Conservation (phyloP, 1,140 invertebrate species). For the Chionoecetes opilio region DNA sequence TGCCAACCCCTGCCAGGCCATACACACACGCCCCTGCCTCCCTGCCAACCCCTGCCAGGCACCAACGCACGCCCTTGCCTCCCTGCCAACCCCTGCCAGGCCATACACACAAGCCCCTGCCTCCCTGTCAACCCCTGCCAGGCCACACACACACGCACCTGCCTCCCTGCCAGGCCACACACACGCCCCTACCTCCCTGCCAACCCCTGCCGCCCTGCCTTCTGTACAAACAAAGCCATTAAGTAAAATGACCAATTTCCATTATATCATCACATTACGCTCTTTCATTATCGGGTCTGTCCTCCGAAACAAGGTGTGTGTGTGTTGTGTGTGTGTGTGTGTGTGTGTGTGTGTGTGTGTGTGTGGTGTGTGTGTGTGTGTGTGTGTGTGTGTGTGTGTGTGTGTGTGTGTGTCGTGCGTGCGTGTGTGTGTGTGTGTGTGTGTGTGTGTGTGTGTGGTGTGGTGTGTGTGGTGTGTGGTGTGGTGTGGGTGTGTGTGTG, state of each 20-base stretch:
- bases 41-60: too few species aligned
- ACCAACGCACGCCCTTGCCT: not conserved
- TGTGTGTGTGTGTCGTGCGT: not conserved
- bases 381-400: conserved; percentile 12
- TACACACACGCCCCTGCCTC: too few species aligned
- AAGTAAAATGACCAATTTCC: conserved; percentile 30
- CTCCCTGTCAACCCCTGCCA: not conserved
- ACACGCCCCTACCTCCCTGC: not conserved
- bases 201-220: not conserved
- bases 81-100: not conserved
- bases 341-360: conserved; percentile 27
- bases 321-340: conserved; percentile 4
- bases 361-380: conserved; percentile 22
- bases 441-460: too few species aligned
- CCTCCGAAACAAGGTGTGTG: not conserved
- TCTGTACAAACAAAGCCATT: conserved; percentile 10
- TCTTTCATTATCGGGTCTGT: not conserved
- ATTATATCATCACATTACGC: conserved; percentile 21
- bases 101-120: not conserved
- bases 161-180: not conserved
- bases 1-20: too few species aligned
- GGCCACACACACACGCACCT: not conserved
- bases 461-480: too few species aligned
- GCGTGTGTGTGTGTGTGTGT: not conserved
- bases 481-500: too few species aligned